phyloP scores from a whole-genome alignment of 2,888 invertebrate genomes.

The Atrina japonica region DNA sequence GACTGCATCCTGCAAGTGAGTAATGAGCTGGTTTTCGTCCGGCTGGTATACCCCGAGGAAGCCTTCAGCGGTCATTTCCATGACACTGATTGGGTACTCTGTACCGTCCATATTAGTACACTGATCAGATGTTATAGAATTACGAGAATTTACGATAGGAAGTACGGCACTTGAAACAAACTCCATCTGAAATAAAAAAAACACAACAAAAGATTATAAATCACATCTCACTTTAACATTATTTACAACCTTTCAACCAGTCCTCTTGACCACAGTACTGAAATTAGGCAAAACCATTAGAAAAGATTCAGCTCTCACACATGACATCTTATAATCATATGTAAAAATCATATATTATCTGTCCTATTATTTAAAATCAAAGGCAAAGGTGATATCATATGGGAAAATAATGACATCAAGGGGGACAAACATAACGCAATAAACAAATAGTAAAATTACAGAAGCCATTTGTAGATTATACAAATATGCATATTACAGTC shows the following conservation, averaged over 20 bases:
- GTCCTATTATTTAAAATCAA: too few species aligned
- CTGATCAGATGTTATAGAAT: conserved; percentile 64
- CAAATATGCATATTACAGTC: too few species aligned
- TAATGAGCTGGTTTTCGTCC: conserved; percentile 54
- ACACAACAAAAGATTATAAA: too few species aligned
- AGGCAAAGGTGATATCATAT: too few species aligned
- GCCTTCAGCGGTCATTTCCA: conserved; percentile 59
- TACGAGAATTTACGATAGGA: conserved; percentile 66
- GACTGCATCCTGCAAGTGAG: conserved; percentile 61
- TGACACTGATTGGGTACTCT: conserved; percentile 55
- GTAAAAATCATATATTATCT: too few species aligned
- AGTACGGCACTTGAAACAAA: conserved; percentile 64
- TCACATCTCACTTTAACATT: background rate
- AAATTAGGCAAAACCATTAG: background rate
- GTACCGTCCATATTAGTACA: conserved; percentile 59
- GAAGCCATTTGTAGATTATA: too few species aligned
- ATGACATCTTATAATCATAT: too few species aligned
- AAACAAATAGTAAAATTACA: too few species aligned
- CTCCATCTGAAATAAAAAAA: conserved; percentile 60
- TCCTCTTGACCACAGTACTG: too few species aligned
- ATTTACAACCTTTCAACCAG: too few species aligned
- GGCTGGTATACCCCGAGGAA: conserved; percentile 76
- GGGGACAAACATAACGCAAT: too few species aligned
- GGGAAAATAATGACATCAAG: too few species aligned
- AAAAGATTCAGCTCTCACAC: conserved; percentile 3